Evolutionary conservation across 2,113 vertebrate species (phyloP), one percentile per base, ranked within the genome.

Genomic region (Ranitomeya variabilis): DNA sequence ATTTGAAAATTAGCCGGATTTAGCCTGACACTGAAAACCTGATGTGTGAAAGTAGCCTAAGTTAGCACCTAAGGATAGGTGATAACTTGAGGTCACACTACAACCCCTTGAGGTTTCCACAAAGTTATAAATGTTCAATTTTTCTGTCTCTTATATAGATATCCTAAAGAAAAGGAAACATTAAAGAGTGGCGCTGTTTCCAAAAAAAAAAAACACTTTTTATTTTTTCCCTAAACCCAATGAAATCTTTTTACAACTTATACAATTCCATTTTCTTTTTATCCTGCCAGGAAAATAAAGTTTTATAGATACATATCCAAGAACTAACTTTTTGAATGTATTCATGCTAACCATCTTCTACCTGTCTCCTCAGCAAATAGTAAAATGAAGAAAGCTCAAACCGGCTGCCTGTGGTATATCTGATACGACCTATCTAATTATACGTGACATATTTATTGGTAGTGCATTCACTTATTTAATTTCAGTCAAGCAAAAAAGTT

Each of bases 401-500:
- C 21, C 23, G 81, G 55, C 45, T 55, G 9, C 66, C 45, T 18
- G 82, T 84, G 60, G 83, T 31, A 78, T 79, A 84, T 54, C 69
- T 37, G 57, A 79, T 66, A 76, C 26, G 45, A 51, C 57, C 83
- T 78, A 84, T 76, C 45, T 89, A 84, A 55, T 19, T 23, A 85
- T 78, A 89, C 82, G 71, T 69, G 21, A 84, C 37, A 16, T 79
- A 85, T 23, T 23, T 89, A 85, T 89, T 79, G 81, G 74, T 89
- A 85, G 69, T 89, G 87, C 82, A 79, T 74, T 89, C 83, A 64
- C 74, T 57, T 74, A 7, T 83, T 89, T 79, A 45, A 84, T 84
- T 78, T 89, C 51, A 89, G 82, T 82, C 80, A 85, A 83, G 87
- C 87, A 85, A 83, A 76, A 45, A 88, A 69, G 54, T 52, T 69